Evolutionary conservation across 2,888 invertebrate species (phyloP).

Genomic region (Eucriotettix oculatus): DNA sequence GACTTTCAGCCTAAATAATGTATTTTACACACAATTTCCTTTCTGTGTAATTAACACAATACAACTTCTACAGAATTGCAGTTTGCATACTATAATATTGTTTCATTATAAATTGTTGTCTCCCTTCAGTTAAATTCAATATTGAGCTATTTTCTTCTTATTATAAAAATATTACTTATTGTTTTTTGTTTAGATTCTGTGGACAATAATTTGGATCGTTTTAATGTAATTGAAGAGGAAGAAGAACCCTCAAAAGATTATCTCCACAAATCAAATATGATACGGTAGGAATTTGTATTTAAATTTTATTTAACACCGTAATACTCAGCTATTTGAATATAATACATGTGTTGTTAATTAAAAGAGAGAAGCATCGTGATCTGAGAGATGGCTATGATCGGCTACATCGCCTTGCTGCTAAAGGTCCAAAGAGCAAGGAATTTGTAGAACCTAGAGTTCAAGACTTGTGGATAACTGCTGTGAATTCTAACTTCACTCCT

Average conservation of each 20-base stretch:
- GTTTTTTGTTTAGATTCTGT: conserved; percentile 17
- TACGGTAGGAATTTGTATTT: conserved; percentile 25
- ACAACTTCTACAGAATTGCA: too few species aligned
- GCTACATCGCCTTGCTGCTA: conserved; percentile 53
- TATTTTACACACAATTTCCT: too few species aligned
- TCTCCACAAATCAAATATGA: conserved; percentile 45
- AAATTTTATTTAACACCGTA: background rate
- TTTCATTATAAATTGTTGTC: too few species aligned
- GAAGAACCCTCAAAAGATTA: conserved; percentile 44
- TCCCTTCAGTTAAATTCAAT: background rate
- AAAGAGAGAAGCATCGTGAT: conserved; percentile 52
- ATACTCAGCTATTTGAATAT: too few species aligned
- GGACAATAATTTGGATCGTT: conserved; percentile 46
- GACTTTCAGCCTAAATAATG: too few species aligned
- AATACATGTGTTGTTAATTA: background rate
- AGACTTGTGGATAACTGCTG: conserved; percentile 70
- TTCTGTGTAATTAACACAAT: too few species aligned
- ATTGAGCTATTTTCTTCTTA: background rate
- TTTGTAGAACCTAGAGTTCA: conserved; percentile 86
- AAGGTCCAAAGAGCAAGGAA: conserved; percentile 65
- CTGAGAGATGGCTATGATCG: conserved; percentile 65
- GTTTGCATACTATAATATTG: too few species aligned
- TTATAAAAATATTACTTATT: conserved; percentile 1
- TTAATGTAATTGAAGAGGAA: conserved; percentile 46
- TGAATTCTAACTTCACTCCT: conserved; percentile 59